These are phyloP conservation scores for Uropetala carovei DNA, from an alignment of 2,888 invertebrate species.

Conservation along the genomic window DNA sequence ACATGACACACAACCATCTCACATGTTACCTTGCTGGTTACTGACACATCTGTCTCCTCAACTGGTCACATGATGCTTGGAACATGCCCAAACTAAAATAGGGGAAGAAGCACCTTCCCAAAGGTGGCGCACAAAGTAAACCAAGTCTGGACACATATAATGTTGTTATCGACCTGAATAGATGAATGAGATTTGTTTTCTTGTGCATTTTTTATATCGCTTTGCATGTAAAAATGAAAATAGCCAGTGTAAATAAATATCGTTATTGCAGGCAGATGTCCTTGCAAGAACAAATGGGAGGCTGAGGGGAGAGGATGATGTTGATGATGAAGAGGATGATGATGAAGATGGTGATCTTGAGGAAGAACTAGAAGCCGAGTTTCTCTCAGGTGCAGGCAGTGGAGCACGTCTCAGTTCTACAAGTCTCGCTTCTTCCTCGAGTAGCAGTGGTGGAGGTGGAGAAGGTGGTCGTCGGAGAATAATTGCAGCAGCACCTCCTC, in stretches of 20 bases:
- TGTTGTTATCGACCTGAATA: too few relatives aligned
- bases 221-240: too few relatives aligned
- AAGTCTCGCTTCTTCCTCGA: conserved; percentile 78
- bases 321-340: conserved; percentile 70
- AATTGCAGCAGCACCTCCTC: neutral
- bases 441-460: conserved; percentile 72
- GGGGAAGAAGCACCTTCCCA: too few relatives aligned
- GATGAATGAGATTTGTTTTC: too few relatives aligned
- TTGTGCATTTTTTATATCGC: too few relatives aligned
- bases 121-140: too few relatives aligned
- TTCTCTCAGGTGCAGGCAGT: conserved; percentile 70
- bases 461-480: conserved; percentile 40
- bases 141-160: too few relatives aligned
- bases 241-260: neutral
- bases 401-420: conserved; percentile 78
- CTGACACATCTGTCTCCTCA: too few relatives aligned
- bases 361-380: conserved; percentile 69
- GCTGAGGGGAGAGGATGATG: conserved; percentile 72
- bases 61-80: too few relatives aligned
- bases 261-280: neutral
- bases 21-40: too few relatives aligned
- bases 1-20: too few relatives aligned
- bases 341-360: conserved; percentile 52
- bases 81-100: too few relatives aligned
- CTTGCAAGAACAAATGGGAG: conserved; percentile 27